These are phyloP conservation scores for Anorthoa munda DNA, from an alignment of 2,888 invertebrate genomes.

Conservation along the genomic window DNA sequence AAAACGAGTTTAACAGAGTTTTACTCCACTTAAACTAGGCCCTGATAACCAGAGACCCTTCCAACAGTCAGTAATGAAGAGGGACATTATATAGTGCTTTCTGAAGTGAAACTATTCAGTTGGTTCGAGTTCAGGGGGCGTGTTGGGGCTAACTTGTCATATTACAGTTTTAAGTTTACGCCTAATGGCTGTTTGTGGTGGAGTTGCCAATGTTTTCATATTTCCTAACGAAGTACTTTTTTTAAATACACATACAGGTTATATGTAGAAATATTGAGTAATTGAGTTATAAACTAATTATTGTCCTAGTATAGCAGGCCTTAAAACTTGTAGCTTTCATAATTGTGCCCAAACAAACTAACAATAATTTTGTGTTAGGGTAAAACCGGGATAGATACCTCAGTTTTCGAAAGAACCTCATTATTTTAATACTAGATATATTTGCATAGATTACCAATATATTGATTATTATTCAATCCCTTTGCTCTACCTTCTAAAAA, in stretches of 20 bases:
- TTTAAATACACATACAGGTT: background rate
- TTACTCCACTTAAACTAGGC: background rate
- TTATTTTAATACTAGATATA: no score
- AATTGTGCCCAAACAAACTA: background rate
- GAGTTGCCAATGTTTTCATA: conserved; percentile 13
- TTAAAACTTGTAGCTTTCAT: background rate
- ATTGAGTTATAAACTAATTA: background rate
- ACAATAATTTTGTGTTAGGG: no score
- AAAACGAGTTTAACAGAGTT: background rate
- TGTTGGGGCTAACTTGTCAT: conserved; percentile 16
- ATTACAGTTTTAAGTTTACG: conserved; percentile 29
- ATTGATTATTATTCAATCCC: no score
- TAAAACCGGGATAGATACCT: no score
- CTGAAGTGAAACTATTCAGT: conserved; percentile 51
- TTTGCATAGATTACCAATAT: no score
- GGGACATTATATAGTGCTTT: conserved; percentile 33
- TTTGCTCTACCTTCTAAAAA: no score
- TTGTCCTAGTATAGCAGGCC: no score
- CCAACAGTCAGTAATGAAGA: conserved; percentile 25
- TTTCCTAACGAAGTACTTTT: background rate
- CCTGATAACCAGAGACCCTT: background rate
- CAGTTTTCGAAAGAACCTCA: no score
- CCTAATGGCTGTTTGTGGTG: conserved; percentile 43
- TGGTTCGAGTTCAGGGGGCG: conserved; percentile 31
- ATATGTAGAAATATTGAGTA: background rate